These are phyloP conservation scores for Aphodius sticticus DNA, from an alignment of 2,888 invertebrate genomes.

Conservation along the genomic window DNA sequence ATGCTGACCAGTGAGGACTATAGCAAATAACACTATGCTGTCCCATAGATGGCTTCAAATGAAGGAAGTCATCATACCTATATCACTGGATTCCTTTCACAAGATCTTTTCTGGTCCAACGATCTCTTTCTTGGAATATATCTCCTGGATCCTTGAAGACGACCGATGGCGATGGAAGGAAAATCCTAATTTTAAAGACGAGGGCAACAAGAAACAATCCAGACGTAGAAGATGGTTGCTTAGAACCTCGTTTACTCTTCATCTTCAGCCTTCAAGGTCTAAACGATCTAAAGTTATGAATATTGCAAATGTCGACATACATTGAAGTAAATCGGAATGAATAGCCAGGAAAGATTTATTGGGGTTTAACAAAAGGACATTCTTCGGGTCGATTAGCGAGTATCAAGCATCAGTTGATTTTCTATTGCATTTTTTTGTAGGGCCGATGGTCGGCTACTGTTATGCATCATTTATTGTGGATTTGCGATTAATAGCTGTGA, in stretches of 20 bases:
- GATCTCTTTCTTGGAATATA: no score
- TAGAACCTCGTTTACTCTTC: no score
- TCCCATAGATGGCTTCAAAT: not conserved
- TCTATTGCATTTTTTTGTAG: not conserved
- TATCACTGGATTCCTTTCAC: not conserved
- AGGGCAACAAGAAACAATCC: no score
- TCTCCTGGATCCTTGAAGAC: no score
- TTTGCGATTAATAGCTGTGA: conserved; percentile 22
- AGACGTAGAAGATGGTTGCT: no score
- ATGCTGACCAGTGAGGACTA: not conserved
- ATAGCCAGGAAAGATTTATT: not conserved
- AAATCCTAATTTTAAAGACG: no score
- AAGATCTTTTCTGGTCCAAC: no score
- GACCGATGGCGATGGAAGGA: no score
- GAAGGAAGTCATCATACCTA: not conserved
- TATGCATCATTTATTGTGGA: not conserved
- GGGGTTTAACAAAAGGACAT: not conserved
- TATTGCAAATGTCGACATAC: not conserved
- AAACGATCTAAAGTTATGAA: not conserved
- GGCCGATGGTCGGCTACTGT: conserved; percentile 7
- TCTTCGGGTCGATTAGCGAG: not conserved
- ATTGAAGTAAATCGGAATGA: not conserved
- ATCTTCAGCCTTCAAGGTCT: not conserved
- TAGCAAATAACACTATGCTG: not conserved
- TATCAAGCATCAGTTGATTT: conserved; percentile 6